phyloP scores from a whole-genome alignment of 2,888 invertebrate genomes.

The Rambutsinella grinnellia region DNA sequence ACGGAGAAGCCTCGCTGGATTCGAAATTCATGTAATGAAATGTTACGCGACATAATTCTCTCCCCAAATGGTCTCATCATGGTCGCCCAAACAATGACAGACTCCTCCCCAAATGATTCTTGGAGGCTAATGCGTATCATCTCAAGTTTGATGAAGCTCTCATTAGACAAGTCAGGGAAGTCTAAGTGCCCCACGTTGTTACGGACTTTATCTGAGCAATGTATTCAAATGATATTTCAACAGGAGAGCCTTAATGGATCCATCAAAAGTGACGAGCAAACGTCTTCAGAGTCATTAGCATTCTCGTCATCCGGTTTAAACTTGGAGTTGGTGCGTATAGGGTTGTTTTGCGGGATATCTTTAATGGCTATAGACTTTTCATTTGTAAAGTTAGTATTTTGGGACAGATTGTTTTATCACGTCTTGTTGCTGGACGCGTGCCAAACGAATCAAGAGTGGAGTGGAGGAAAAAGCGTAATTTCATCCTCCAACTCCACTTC shows the following conservation, averaged over 20 bases:
- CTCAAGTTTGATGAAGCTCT: constrained; percentile 44
- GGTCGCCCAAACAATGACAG: constrained; percentile 43
- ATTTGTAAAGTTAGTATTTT: constrained; percentile 34
- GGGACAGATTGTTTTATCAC: constrained; percentile 36
- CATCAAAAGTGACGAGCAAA: not conserved
- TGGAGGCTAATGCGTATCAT: constrained; percentile 55
- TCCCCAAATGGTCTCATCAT: constrained; percentile 47
- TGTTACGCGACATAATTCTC: constrained; percentile 42
- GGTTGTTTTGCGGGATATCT: constrained; percentile 37
- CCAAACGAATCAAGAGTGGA: not conserved
- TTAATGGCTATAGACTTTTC: constrained; percentile 42
- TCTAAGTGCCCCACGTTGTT: not conserved
- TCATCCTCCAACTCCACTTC: not conserved
- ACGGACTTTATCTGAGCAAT: constrained; percentile 18
- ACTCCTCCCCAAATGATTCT: constrained; percentile 32
- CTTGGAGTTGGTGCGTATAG: constrained; percentile 33
- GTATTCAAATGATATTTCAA: constrained; percentile 23
- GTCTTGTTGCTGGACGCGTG: constrained; percentile 21
- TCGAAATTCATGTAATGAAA: constrained; percentile 45
- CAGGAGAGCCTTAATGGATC: not conserved
- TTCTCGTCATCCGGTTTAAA: constrained; percentile 17
- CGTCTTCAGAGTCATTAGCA: not conserved
- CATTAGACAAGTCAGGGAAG: constrained; percentile 14
- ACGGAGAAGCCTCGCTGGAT: constrained; percentile 54
- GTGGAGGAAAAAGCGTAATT: not conserved